Evolutionary conservation across 2,113 vertebrate genomes (phyloP), one percentile per base, ranked within the genome.

Genomic region (Mormoops blainvillei): DNA sequence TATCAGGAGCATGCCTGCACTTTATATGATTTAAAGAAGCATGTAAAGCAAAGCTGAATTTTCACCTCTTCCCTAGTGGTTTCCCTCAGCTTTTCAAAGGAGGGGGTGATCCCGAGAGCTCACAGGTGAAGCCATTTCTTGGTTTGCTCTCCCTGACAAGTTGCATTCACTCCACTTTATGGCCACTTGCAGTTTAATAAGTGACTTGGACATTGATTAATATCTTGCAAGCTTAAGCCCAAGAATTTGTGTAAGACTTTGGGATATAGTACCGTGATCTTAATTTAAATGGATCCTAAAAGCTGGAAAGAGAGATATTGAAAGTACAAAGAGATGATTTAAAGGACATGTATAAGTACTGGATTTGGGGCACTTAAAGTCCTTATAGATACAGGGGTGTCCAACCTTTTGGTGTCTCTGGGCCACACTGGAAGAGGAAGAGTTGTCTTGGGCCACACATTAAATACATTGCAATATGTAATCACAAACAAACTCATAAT

Each of bases 191-290:
- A 94, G 95, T 97, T 98, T 98, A 98, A 98, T 97, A 94, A 97
- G 84, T 98, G 97, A 98, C 96, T 97, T 91, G 78, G 89, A 96
- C 95, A 96, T 95, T 89, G 89, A 98, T 97, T 96, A 86, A 77
- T 97, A 93, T 97, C 96, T 96, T 96, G 91, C 86, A n/a, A 78
- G n/a, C 43, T 84, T 91, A 84, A 96, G 78, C 87, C 52, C 86
- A 95, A 89, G 88, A 96, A 86, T 96, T 96, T 84, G 45, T 93
- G 65, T 86, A 92, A 94, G 86, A 74, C 56, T 88, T 94, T 87
- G 71, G 65, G 89, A 94, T 91, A 87, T 28, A 63, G 14, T 16
- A 38, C 68, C 86, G 8, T 87, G 71, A 82, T 63, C 31, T 96
- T 54, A 74, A 74, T 76, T 70, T 76, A 91, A 80, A 95, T 61